A percentile compares a stretch with the other conserved stretches of the same genome.
Evolutionary conservation across 2,113 vertebrate genomes (phyloP).

Genomic region (Electrona antarctica): DNA sequence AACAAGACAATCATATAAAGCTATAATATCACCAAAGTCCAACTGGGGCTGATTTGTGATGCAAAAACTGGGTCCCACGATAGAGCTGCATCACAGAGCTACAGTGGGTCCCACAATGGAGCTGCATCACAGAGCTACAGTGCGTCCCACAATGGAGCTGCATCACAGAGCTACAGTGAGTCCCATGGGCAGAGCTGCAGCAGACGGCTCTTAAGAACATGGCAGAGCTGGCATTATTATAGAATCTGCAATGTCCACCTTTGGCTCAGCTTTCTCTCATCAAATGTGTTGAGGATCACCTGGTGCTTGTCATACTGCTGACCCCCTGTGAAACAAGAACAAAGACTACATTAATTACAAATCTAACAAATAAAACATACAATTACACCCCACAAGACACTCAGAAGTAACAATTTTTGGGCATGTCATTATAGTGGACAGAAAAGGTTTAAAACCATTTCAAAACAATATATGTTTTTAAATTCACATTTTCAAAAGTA

Average conservation of each 20-base stretch:
- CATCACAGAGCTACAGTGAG: not conserved
- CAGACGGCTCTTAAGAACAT: not conserved
- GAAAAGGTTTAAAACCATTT: too few species aligned
- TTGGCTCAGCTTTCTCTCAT: constrained; percentile 81
- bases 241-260: constrained; percentile 88
- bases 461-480: too few species aligned
- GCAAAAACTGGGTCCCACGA: not conserved
- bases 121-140: not conserved
- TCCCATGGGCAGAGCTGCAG: constrained; percentile 8
- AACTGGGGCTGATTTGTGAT: too few species aligned
- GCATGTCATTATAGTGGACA: too few species aligned
- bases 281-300: constrained; percentile 85
- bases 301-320: constrained; percentile 89
- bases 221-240: constrained; percentile 57
- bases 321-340: constrained; percentile 80
- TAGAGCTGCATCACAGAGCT: constrained; percentile 2
- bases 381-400: not conserved
- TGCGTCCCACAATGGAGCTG: constrained; percentile 5
- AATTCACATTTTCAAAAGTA: too few species aligned
- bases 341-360: not conserved
- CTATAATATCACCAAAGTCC: too few species aligned
- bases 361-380: too few species aligned
- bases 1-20: too few species aligned
- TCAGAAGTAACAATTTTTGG: not conserved
- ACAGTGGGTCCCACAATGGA: not conserved